Percentiles rank a stretch among this genome's conserved stretches.
These are phyloP conservation scores for Phyllostomus discolor DNA, from an alignment of 2,113 vertebrate genomes.

Conservation along the genomic window DNA sequence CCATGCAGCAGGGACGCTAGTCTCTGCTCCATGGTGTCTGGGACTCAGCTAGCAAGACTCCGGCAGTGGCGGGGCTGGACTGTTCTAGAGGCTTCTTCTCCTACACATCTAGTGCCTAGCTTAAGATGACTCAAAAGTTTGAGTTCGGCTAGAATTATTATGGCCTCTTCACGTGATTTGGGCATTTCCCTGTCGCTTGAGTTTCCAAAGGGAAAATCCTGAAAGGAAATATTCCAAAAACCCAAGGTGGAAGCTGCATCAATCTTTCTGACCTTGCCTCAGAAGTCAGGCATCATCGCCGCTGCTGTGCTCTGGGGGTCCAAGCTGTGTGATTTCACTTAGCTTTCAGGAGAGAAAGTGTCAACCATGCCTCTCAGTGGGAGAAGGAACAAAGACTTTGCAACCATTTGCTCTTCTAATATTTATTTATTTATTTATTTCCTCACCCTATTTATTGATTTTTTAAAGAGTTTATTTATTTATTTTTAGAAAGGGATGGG, in stretches of 20 bases:
- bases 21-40: not conserved
- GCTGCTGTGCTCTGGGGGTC: not conserved
- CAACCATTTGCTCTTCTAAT: not conserved
- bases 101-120: not conserved
- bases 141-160: not conserved
- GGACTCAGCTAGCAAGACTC: not conserved
- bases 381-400: not conserved
- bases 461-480: too few relatives aligned
- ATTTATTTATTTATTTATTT: too few relatives aligned
- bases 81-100: not conserved
- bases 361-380: not conserved
- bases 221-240: not conserved
- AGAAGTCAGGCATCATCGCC: not conserved
- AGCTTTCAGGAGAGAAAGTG: not conserved
- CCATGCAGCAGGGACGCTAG: too few relatives aligned
- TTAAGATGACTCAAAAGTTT: not conserved
- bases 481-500: too few relatives aligned
- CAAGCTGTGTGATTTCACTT: not conserved
- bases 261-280: not conserved
- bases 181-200: not conserved
- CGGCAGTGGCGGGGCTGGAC: not conserved
- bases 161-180: not conserved
- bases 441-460: too few relatives aligned
- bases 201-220: not conserved
- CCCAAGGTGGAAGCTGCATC: not conserved